These are phyloP conservation scores for Galeopsomyia nigrocyanea DNA, from an alignment of 2,888 invertebrate species.

Conservation along the genomic window DNA sequence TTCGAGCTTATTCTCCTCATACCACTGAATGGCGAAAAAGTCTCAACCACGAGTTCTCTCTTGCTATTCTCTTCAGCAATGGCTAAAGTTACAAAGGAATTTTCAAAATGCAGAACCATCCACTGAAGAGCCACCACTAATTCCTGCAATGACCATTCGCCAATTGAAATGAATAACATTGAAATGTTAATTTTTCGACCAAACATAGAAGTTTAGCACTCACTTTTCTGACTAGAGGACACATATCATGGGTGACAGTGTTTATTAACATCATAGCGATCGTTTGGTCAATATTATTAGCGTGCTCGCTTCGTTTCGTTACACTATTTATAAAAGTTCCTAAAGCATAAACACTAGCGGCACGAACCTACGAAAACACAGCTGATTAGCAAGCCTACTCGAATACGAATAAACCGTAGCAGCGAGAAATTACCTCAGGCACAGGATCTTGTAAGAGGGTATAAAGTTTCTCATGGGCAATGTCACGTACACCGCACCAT, in stretches of 20 bases:
- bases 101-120: conserved; percentile 89
- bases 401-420: conserved; percentile 25
- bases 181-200: conserved; percentile 5
- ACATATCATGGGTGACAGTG: conserved; percentile 85
- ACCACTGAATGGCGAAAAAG: conserved; percentile 64
- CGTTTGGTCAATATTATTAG: conserved; percentile 93
- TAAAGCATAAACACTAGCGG: conserved; percentile 93
- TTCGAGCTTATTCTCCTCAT: conserved; percentile 68
- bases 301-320: conserved; percentile 89
- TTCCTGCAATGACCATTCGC: conserved; percentile 71
- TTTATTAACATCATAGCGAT: conserved; percentile 90
- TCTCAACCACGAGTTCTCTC: conserved; percentile 66
- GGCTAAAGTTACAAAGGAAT: conserved; percentile 84
- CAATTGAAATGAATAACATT: too few relatives aligned
- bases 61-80: conserved; percentile 73
- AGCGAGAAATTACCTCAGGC: conserved; percentile 79
- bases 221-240: conserved; percentile 85
- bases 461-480: conserved; percentile 96
- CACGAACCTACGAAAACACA: conserved; percentile 77
- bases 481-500: conserved; percentile 96
- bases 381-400: conserved; percentile 11
- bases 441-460: conserved; percentile 83
- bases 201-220: conserved; percentile 27
- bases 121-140: conserved; percentile 89
- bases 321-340: conserved; percentile 93